Conservation (phyloP, 2,113 vertebrate genomes). For the Channa maculata region DNA sequence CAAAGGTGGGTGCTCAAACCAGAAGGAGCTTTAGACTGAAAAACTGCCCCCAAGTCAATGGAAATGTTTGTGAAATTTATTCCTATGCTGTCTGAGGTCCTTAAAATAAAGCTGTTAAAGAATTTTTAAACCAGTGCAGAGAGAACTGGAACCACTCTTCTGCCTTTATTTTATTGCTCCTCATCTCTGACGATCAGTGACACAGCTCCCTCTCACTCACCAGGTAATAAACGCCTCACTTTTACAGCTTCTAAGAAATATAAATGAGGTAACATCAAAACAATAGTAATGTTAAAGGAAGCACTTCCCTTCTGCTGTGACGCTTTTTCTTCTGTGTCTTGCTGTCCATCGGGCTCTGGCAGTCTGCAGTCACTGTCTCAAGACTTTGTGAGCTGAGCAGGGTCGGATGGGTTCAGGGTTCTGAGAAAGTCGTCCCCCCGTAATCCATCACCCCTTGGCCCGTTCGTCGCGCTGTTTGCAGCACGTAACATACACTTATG, state of each 20-base stretch:
- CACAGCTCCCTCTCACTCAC: not conserved
- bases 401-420: conserved; percentile 77
- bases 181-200: not conserved
- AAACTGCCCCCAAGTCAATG: too few relatives aligned
- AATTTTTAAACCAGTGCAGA: too few relatives aligned
- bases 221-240: not conserved
- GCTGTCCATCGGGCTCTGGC: conserved; percentile 21
- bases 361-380: conserved; percentile 41
- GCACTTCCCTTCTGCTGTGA: too few relatives aligned
- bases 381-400: conserved; percentile 63
- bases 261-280: not conserved
- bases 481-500: conserved; percentile 48
- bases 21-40: too few relatives aligned
- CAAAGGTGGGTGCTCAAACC: too few relatives aligned
- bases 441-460: conserved; percentile 57
- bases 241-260: not conserved
- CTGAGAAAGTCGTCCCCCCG: conserved; percentile 54
- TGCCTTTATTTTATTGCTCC: not conserved
- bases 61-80: too few relatives aligned
- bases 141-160: not conserved
- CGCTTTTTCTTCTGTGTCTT: too few relatives aligned
- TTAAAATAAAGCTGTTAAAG: too few relatives aligned
- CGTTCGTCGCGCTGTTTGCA: conserved; percentile 27
- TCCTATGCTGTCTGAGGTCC: too few relatives aligned
- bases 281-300: too few relatives aligned